These are phyloP conservation scores for Linnaemya tessellans DNA, from an alignment of 2,888 invertebrate genomes.

Conservation along the genomic window DNA sequence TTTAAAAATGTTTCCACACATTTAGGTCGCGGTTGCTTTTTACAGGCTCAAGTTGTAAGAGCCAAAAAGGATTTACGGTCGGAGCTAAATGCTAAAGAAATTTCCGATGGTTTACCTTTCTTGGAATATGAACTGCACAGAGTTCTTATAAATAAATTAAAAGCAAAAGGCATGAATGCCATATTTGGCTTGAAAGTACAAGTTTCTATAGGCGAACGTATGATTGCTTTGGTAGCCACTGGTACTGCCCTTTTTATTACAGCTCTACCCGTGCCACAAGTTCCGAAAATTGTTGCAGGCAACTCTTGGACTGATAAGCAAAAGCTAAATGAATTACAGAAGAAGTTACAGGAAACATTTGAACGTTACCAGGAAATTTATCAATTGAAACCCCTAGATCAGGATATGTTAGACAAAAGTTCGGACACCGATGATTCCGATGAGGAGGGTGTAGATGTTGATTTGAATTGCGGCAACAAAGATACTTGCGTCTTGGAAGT, in stretches of 20 bases:
- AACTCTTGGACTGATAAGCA: slow-evolving; percentile 87
- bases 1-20: neutral
- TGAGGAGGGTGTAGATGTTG: slow-evolving; percentile 87
- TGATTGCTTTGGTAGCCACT: slow-evolving; percentile 94
- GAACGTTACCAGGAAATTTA: slow-evolving; percentile 89
- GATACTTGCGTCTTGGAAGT: slow-evolving; percentile 93
- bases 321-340: slow-evolving; percentile 88
- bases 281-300: slow-evolving; percentile 89
- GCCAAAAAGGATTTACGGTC: slow-evolving; percentile 91
- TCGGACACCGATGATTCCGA: slow-evolving; percentile 88
- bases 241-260: slow-evolving; percentile 92
- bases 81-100: slow-evolving; percentile 95
- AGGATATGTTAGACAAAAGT: slow-evolving; percentile 78
- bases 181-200: slow-evolving; percentile 93
- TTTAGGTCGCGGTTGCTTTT: slow-evolving; percentile 86
- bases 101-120: slow-evolving; percentile 97
- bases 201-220: slow-evolving; percentile 92
- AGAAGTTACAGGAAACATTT: slow-evolving; percentile 88
- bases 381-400: slow-evolving; percentile 85
- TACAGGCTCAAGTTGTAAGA: slow-evolving; percentile 90
- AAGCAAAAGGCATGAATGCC: slow-evolving; percentile 97
- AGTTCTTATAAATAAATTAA: slow-evolving; percentile 93
- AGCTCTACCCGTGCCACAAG: slow-evolving; percentile 90
- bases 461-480: slow-evolving; percentile 89
- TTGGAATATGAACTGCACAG: slow-evolving; percentile 97